These are phyloP conservation scores for Coelinius sp. DNA, from an alignment of 2,888 invertebrate genomes.

Conservation along the genomic window DNA sequence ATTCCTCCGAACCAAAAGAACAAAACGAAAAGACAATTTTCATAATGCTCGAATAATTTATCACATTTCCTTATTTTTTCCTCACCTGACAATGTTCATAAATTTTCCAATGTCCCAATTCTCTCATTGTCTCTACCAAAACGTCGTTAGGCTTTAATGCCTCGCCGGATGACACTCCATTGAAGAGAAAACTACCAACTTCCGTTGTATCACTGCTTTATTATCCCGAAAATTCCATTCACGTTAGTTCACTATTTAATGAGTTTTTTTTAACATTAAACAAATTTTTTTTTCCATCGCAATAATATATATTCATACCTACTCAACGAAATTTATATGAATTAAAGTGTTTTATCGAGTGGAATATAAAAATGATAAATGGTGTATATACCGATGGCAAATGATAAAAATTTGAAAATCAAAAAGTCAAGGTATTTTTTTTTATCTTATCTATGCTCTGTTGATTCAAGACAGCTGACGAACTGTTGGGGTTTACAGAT, in stretches of 20 bases:
- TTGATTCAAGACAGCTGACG: neutral
- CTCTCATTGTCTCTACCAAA: neutral
- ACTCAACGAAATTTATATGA: neutral
- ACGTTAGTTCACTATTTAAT: too few species aligned
- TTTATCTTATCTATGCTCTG: slow-evolving; percentile 4
- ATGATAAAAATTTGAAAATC: neutral
- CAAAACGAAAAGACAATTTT: neutral
- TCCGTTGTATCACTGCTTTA: slow-evolving; percentile 1
- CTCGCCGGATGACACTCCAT: slow-evolving; percentile 21
- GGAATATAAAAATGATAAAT: slow-evolving; percentile 6
- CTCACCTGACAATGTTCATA: neutral
- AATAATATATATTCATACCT: too few species aligned
- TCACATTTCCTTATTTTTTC: neutral
- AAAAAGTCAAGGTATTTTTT: neutral
- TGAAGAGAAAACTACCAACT: slow-evolving; percentile 1
- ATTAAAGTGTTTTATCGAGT: neutral
- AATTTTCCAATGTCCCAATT: slow-evolving; percentile 10
- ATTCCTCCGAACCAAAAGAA: neutral
- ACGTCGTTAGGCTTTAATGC: neutral
- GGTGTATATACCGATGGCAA: neutral
- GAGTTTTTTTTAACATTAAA: too few species aligned
- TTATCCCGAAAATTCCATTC: neutral
- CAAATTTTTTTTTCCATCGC: neutral
- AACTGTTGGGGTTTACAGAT: neutral
- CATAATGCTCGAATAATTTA: neutral